phyloP scores from a whole-genome alignment of 2,888 invertebrate species.

The Tromatobia lineatoria region DNA sequence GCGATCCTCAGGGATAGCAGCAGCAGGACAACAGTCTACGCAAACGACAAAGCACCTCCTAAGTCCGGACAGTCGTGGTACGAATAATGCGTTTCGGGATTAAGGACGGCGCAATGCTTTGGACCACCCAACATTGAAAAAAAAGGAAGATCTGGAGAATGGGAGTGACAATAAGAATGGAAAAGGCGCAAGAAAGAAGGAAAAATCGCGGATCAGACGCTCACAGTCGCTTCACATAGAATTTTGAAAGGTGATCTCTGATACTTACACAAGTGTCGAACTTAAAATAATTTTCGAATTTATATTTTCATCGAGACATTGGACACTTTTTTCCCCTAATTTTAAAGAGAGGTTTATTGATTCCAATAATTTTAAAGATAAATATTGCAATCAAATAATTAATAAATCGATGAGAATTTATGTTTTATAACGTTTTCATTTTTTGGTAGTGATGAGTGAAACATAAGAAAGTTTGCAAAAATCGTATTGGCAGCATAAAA shows the following conservation, averaged over 20 bases:
- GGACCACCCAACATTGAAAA: conserved; percentile 58
- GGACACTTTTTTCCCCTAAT: no score
- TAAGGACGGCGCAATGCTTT: conserved; percentile 73
- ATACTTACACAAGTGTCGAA: background rate
- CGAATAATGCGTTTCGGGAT: conserved; percentile 83
- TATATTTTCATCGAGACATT: no score
- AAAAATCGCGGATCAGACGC: conserved; percentile 41
- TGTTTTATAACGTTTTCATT: no score
- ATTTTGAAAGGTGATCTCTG: background rate
- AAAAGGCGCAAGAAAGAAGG: conserved; percentile 24
- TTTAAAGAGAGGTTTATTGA: no score
- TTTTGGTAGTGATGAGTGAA: no score
- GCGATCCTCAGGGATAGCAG: conserved; percentile 65
- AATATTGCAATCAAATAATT: no score
- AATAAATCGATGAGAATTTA: no score
- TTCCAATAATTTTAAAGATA: no score
- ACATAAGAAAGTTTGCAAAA: no score
- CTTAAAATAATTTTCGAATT: background rate
- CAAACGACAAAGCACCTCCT: conserved; percentile 77
- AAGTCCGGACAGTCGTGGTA: conserved; percentile 83
- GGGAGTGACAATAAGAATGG: conserved; percentile 30
- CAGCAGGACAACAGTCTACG: conserved; percentile 56
- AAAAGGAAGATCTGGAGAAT: conserved; percentile 20
- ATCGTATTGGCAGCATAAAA: no score
- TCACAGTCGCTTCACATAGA: conserved; percentile 12